Evolutionary conservation across 2,797 vertebrate genomes (phyloP).

Genomic region (Chrysocyon brachyurus): DNA sequence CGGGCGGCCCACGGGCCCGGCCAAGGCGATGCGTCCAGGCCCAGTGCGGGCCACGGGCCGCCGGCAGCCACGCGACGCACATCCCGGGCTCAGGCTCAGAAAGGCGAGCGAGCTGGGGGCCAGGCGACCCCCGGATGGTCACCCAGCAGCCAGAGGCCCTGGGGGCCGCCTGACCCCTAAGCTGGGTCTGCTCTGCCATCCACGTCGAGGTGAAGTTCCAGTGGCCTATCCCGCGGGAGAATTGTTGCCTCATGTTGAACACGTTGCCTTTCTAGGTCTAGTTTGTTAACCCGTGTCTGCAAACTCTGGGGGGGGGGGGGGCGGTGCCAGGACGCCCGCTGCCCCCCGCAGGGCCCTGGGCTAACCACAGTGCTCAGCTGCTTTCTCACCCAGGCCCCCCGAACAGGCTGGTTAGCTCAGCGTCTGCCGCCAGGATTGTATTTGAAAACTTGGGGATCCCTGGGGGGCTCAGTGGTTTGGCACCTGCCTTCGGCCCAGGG

Average conservation of each 20-base stretch:
- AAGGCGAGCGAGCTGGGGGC: background rate
- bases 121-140: background rate
- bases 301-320: background rate
- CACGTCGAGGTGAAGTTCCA: background rate
- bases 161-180: background rate
- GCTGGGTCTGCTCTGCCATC: background rate
- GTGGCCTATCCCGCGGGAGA: background rate
- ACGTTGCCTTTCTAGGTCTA: background rate
- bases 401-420: background rate
- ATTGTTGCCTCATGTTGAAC: background rate
- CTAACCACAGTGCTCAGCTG: background rate
- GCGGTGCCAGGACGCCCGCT: background rate
- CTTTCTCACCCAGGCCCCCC: background rate
- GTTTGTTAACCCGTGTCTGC: background rate
- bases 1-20: too few species aligned
- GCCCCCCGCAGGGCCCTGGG: too few species aligned
- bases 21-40: too few species aligned
- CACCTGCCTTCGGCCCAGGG: too few species aligned
- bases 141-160: background rate
- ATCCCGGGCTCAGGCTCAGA: background rate
- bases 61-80: background rate
- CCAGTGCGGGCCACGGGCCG: too few species aligned
- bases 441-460: too few species aligned
- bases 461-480: too few species aligned
- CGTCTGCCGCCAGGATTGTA: background rate